Conservation (phyloP, 2,888 invertebrate genomes). For the Cephonodes hylas region DNA sequence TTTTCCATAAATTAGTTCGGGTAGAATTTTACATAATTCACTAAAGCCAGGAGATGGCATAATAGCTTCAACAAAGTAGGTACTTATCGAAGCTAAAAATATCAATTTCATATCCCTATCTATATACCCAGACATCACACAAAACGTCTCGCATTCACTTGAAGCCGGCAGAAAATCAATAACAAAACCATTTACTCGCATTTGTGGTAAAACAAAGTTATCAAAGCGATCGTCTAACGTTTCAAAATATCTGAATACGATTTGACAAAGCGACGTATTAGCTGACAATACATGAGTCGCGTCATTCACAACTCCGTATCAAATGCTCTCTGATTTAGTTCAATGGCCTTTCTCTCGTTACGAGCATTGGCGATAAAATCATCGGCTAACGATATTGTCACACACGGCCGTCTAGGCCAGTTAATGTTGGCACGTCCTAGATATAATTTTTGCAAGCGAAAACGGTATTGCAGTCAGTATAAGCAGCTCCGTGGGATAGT, state of each 20-base stretch:
- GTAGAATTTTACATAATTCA: too few species aligned
- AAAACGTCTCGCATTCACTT: neutral
- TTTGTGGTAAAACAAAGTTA: too few species aligned
- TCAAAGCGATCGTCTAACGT: neutral
- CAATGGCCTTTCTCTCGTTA: constrained; percentile 1
- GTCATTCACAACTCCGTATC: neutral
- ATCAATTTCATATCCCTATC: too few species aligned
- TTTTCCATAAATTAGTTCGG: too few species aligned
- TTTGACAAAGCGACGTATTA: constrained; percentile 1
- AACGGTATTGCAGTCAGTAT: neutral
- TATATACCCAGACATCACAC: neutral
- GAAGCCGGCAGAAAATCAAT: neutral
- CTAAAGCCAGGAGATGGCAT: too few species aligned
- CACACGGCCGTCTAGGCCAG: neutral
- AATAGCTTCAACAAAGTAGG: too few species aligned
- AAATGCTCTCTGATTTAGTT: constrained; percentile 10
- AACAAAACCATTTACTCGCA: too few species aligned
- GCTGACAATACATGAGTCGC: neutral
- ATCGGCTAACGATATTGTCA: neutral
- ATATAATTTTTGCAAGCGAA: neutral
- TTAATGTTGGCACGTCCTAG: neutral
- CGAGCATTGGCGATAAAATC: constrained; percentile 4
- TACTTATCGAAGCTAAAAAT: too few species aligned
- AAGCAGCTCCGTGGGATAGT: too few species aligned
- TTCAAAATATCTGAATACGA: neutral